These are phyloP conservation scores for Gobionotothen gibberifrons DNA, from an alignment of 2,797 vertebrate genomes.

Conservation along the genomic window DNA sequence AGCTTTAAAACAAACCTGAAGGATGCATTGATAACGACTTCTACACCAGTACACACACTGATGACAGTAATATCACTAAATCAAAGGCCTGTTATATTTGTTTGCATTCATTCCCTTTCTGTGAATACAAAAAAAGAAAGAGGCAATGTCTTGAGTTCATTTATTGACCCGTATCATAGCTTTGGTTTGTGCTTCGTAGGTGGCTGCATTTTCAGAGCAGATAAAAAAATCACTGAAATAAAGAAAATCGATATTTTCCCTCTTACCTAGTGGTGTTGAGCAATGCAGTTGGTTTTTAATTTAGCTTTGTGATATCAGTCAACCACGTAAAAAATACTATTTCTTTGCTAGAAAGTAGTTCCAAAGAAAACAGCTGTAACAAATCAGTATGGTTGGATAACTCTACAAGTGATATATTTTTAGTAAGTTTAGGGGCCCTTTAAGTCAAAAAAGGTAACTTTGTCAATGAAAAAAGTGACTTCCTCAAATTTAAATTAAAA, in stretches of 20 bases:
- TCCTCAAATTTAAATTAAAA: not conserved
- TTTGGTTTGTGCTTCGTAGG: conserved; percentile 10
- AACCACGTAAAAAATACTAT: not conserved
- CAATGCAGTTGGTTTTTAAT: conserved; percentile 2
- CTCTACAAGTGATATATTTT: not conserved
- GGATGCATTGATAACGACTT: conserved; percentile 5
- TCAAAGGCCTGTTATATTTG: too few relatives aligned
- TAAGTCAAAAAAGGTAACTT: not conserved
- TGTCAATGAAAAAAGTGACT: not conserved
- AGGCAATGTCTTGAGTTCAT: not conserved
- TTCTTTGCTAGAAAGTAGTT: conserved; percentile 3
- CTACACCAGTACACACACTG: not conserved
- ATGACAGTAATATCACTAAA: too few relatives aligned
- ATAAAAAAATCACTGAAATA: not conserved
- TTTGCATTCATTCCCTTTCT: not conserved
- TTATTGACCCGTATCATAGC: not conserved
- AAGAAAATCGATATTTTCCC: not conserved
- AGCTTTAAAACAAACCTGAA: not conserved
- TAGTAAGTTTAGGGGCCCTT: not conserved
- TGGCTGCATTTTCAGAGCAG: not conserved
- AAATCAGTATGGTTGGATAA: not conserved
- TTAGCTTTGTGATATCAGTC: not conserved
- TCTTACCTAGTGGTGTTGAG: not conserved
- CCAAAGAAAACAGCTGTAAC: not conserved
- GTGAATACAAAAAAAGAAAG: too few relatives aligned